These are phyloP conservation scores for Tribolium freemani DNA, from an alignment of 2,888 invertebrate species.

Conservation along the genomic window DNA sequence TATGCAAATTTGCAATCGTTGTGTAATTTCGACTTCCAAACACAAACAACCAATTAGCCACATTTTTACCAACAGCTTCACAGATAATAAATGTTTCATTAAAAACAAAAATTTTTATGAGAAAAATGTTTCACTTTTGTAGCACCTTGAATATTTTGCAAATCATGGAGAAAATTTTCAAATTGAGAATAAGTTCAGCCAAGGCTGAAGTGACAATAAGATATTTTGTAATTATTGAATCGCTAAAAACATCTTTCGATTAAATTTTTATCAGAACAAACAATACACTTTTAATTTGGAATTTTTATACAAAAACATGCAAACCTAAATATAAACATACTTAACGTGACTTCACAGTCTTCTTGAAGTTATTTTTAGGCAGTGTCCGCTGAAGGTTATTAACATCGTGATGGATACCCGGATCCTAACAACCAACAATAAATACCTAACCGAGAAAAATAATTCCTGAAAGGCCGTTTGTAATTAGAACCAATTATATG, in stretches of 20 bases:
- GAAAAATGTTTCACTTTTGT: too few relatives aligned
- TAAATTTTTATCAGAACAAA: not conserved
- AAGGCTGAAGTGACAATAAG: constrained; percentile 15
- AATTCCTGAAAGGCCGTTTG: not conserved
- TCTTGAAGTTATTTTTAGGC: not conserved
- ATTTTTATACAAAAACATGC: not conserved
- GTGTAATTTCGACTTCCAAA: too few relatives aligned
- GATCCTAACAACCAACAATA: not conserved
- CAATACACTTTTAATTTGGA: not conserved
- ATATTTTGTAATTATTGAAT: constrained; percentile 10
- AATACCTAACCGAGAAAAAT: not conserved
- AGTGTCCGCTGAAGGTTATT: not conserved
- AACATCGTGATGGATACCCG: not conserved
- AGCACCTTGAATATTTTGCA: too few relatives aligned
- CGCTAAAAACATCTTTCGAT: constrained; percentile 11
- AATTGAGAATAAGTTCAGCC: constrained; percentile 12
- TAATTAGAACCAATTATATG: not conserved
- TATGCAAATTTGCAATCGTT: not conserved
- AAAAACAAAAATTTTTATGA: too few relatives aligned
- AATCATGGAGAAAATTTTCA: constrained; percentile 16
- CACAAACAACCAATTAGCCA: not conserved
- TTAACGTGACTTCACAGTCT: not conserved
- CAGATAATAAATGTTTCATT: too few relatives aligned
- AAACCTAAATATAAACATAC: not conserved
- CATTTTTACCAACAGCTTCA: too few relatives aligned